phyloP scores from a whole-genome alignment of 2,888 invertebrate species.

The Eupithecia exiguata region DNA sequence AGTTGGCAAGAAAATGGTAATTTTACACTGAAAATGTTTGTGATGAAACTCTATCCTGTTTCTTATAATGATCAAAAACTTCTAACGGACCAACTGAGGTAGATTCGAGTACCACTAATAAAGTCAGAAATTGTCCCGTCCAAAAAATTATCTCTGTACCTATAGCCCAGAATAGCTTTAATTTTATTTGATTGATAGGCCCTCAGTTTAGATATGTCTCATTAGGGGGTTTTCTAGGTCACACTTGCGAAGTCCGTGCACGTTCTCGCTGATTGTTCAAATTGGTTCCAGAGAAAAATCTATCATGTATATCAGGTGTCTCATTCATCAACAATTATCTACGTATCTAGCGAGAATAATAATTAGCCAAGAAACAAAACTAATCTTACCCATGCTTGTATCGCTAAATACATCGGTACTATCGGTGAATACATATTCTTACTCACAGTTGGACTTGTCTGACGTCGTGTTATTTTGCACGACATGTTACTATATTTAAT shows the following conservation, averaged over 20 bases:
- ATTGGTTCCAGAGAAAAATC: neutral
- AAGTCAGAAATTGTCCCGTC: too few relatives aligned
- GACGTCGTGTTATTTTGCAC: slow-evolving; percentile 66
- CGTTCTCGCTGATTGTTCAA: neutral
- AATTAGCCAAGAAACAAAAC: slow-evolving; percentile 55
- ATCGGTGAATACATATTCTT: slow-evolving; percentile 46
- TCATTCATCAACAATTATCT: too few relatives aligned
- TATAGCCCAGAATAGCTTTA: too few relatives aligned
- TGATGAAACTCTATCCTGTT: too few relatives aligned
- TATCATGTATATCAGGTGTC: neutral
- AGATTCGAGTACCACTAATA: too few relatives aligned
- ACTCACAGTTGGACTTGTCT: slow-evolving; percentile 55
- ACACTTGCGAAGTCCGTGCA: neutral
- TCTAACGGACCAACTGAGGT: too few relatives aligned
- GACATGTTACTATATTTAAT: slow-evolving; percentile 58
- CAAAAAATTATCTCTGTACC: too few relatives aligned
- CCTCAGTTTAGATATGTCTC: neutral
- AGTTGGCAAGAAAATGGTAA: too few relatives aligned
- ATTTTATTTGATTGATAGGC: neutral
- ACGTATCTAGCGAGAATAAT: neutral
- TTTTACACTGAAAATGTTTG: too few relatives aligned
- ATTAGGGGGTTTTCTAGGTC: neutral
- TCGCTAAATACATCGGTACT: slow-evolving; percentile 16
- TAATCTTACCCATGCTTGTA: slow-evolving; percentile 29
- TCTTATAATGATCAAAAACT: too few relatives aligned